Evolutionary conservation across 2,888 invertebrate genomes (phyloP).

Genomic region (Eupithecia vulgata): DNA sequence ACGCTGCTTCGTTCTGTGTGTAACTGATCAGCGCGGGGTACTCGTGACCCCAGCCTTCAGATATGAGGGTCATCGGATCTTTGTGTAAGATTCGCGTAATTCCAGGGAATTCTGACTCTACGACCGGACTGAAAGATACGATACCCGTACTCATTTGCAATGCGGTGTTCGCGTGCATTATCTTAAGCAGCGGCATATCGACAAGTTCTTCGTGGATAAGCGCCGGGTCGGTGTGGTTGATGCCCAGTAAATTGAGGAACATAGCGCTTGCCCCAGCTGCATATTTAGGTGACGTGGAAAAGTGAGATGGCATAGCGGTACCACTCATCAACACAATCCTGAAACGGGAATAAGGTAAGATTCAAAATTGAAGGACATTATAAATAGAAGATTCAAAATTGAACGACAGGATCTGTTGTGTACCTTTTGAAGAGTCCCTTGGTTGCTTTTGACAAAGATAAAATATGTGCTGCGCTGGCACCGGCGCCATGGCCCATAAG

Average conservation of each 20-base stretch:
- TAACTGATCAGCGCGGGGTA: slow-evolving; percentile 4
- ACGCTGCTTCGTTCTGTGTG: neutral
- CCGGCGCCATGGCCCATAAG: slow-evolving; percentile 70
- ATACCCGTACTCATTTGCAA: neutral
- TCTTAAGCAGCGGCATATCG: neutral
- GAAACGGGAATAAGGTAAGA: neutral
- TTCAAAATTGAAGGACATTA: neutral
- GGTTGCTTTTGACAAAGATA: slow-evolving; percentile 57
- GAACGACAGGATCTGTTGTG: neutral
- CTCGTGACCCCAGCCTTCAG: slow-evolving; percentile 1
- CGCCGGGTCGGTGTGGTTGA: neutral
- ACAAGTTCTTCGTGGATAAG: slow-evolving; percentile 1
- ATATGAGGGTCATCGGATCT: slow-evolving; percentile 1
- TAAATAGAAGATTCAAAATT: neutral
- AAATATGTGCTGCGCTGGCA: slow-evolving; percentile 56
- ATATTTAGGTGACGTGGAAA: neutral
- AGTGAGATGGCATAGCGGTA: neutral
- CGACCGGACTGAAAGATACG: neutral
- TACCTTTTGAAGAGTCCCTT: slow-evolving; percentile 23
- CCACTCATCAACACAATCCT: slow-evolving; percentile 11
- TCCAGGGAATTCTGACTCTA: neutral
- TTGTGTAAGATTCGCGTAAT: neutral
- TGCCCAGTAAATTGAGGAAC: neutral
- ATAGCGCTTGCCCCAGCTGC: neutral
- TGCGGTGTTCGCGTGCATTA: slow-evolving; percentile 4